Percentiles rank a stretch among this genome's conserved stretches.
These are phyloP conservation scores for Chitala chitala DNA, from an alignment of 2,113 vertebrate species.

Conservation along the genomic window DNA sequence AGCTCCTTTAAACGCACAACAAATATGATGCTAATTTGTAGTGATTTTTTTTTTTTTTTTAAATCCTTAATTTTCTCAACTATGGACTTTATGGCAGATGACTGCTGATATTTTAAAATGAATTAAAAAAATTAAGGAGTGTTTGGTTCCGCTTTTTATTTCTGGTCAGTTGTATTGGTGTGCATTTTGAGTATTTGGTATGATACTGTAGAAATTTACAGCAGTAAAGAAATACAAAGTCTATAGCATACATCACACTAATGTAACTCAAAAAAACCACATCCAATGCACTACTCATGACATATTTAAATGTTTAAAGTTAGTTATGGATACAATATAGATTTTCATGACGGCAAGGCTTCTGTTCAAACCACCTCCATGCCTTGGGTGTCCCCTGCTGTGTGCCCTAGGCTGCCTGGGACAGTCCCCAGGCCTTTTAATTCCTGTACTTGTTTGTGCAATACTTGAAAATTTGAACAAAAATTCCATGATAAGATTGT, in stretches of 20 bases:
- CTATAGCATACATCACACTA: not conserved
- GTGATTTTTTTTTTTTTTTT: conserved; percentile 3
- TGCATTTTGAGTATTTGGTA: not conserved
- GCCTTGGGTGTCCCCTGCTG: no score
- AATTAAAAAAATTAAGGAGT: not conserved
- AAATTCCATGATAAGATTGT: no score
- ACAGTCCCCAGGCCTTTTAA: no score
- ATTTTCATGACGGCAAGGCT: no score
- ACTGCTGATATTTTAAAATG: not conserved
- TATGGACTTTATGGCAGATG: not conserved
- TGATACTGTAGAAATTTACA: not conserved
- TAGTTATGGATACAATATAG: no score
- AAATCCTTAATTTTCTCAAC: conserved; percentile 17
- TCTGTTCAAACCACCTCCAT: not conserved
- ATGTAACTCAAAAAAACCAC: not conserved
- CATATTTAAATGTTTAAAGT: not conserved
- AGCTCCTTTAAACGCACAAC: conserved; percentile 7
- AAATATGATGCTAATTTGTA: not conserved
- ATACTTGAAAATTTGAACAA: no score
- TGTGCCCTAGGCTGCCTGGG: no score
- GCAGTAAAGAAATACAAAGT: not conserved
- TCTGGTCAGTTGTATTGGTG: no score
- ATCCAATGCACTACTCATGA: not conserved
- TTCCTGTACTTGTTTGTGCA: no score
- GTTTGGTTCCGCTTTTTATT: no score